Evolutionary conservation across 2,113 vertebrate species (phyloP).

Genomic region (Elachura formosa): DNA sequence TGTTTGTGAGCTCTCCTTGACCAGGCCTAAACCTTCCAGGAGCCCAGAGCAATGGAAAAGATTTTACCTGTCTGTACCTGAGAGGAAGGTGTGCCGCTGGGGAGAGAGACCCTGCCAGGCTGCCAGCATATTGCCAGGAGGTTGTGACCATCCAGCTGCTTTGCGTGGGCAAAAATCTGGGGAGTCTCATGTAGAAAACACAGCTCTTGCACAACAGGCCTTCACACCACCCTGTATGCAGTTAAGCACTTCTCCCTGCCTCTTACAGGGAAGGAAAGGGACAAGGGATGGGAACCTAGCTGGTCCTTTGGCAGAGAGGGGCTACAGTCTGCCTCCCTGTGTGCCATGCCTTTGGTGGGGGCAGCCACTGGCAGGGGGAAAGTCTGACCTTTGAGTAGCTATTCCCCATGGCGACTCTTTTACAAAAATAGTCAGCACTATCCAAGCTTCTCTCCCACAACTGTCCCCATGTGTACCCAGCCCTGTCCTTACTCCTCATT

Average conservation of each 20-base stretch:
- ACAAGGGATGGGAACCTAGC: neutral
- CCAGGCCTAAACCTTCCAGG: neutral
- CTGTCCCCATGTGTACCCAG: neutral
- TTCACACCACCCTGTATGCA: accelerated
- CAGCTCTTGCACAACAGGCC: neutral
- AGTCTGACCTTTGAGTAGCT: neutral
- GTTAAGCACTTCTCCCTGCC: neutral
- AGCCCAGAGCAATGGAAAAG: neutral
- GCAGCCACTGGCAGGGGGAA: neutral
- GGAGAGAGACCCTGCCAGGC: neutral
- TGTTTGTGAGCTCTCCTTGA: neutral
- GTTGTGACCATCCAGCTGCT: neutral
- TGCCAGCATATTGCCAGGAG: accelerated
- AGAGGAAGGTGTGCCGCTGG: neutral
- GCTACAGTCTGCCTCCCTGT: neutral
- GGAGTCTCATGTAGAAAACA: neutral
- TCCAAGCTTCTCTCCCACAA: neutral
- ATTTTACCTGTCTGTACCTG: neutral
- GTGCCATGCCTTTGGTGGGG: neutral
- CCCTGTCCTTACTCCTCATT: neutral
- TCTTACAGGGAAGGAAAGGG: neutral
- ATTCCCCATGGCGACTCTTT: neutral
- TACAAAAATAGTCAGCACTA: neutral
- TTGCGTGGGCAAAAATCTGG: accelerated
- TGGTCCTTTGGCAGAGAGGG: neutral